Evolutionary conservation across 37 sponge, comb jelly and placozoan species (phyloP).

Genomic region (Beroe ovata): DNA sequence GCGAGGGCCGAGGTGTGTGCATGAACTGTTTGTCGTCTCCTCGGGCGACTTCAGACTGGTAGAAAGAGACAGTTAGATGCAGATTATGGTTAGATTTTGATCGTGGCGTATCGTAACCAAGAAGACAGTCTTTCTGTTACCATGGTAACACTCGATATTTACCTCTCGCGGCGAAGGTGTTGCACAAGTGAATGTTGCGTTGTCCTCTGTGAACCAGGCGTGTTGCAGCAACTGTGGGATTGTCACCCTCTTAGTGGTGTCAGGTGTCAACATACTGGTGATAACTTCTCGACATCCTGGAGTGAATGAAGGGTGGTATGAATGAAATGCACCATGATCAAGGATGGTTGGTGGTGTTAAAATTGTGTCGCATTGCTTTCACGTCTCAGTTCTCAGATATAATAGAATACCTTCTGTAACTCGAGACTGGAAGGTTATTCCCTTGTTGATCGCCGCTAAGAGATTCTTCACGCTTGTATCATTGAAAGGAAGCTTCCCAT

Average conservation of each 20-base stretch:
- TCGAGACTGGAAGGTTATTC: slow-evolving; percentile 69
- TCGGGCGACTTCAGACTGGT: background rate
- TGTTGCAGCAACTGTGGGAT: slow-evolving; percentile 19
- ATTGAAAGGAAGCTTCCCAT: slow-evolving; percentile 84
- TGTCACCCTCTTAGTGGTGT: background rate
- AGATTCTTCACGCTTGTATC: slow-evolving; percentile 81
- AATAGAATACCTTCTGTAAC: slow-evolving; percentile 61
- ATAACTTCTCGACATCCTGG: slow-evolving; percentile 52
- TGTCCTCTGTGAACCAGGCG: slow-evolving; percentile 34
- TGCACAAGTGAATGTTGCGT: background rate
- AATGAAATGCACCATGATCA: too few relatives aligned
- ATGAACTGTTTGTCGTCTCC: slow-evolving; percentile 47
- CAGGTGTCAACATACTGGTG: slow-evolving; percentile 33
- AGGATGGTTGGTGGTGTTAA: background rate
- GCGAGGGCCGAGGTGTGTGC: slow-evolving; percentile 9
- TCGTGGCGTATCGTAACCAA: too few relatives aligned
- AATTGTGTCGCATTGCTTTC: background rate
- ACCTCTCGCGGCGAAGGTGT: slow-evolving; percentile 65
- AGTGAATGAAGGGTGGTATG: too few relatives aligned
- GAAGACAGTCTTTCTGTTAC: background rate
- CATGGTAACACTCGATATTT: too few relatives aligned
- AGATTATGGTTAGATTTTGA: too few relatives aligned
- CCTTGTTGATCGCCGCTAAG: slow-evolving; percentile 71
- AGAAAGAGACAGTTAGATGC: too few relatives aligned
- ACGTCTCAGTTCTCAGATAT: background rate